A percentile compares a stretch with the other conserved stretches of the same genome.
Conservation (phyloP, 2,113 vertebrate genomes). For the Mugil cephalus region DNA sequence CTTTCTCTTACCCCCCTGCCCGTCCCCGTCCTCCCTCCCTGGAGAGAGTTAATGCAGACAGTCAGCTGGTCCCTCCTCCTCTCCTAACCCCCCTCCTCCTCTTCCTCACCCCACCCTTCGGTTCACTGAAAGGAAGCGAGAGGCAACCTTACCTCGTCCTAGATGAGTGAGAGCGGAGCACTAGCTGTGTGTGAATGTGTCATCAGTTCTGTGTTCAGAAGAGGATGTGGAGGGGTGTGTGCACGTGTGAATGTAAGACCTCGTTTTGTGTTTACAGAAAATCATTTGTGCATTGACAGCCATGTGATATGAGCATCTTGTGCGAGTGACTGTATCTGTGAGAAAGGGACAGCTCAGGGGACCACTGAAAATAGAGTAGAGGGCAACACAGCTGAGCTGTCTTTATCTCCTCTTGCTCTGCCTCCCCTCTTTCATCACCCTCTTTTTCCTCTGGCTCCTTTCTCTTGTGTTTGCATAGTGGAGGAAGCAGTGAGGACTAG, state of each 20-base stretch:
- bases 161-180: slow-evolving; percentile 58
- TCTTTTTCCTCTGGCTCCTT: slow-evolving; percentile 22
- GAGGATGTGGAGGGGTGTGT: slow-evolving; percentile 53
- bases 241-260: slow-evolving; percentile 28
- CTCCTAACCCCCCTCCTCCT: slow-evolving; percentile 41
- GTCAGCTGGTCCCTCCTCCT: slow-evolving; percentile 64
- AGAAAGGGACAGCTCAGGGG: slow-evolving; percentile 38
- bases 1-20: slow-evolving; percentile 20
- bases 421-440: slow-evolving; percentile 29
- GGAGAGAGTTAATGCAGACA: slow-evolving; percentile 61
- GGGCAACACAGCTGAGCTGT: slow-evolving; percentile 66
- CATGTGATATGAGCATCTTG: slow-evolving; percentile 54
- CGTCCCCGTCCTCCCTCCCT: slow-evolving; percentile 47
- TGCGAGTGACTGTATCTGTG: slow-evolving; percentile 40
- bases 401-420: slow-evolving; percentile 57
- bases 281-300: slow-evolving; percentile 37
- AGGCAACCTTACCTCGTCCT: slow-evolving; percentile 70
- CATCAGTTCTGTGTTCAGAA: slow-evolving; percentile 18
- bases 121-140: slow-evolving; percentile 74
- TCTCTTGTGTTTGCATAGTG: slow-evolving; percentile 71
- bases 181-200: slow-evolving; percentile 54
- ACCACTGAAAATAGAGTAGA: slow-evolving; percentile 57
- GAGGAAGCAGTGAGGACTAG: slow-evolving; percentile 51
- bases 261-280: slow-evolving; percentile 18
- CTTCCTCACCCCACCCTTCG: slow-evolving; percentile 56